A percentile compares a stretch with the other conserved stretches of the same genome.
These are phyloP conservation scores for Caloenas nicobarica DNA, from an alignment of 2,113 vertebrate genomes.

Conservation along the genomic window DNA sequence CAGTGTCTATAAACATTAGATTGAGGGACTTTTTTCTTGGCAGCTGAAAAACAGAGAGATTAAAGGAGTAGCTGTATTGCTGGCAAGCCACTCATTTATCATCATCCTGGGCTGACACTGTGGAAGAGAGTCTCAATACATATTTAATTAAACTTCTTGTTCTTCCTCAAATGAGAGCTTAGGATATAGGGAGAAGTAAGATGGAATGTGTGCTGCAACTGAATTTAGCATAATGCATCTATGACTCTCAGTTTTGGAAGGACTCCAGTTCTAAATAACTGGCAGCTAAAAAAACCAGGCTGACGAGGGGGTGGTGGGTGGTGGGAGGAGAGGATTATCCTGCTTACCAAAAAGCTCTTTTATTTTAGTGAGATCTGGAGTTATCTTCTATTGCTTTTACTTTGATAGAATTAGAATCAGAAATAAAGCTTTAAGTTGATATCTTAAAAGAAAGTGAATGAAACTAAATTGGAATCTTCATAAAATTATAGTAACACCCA, in stretches of 20 bases:
- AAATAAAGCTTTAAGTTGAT: not conserved
- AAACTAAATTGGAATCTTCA: not conserved
- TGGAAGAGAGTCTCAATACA: slow-evolving; percentile 21
- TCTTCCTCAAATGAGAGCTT: slow-evolving; percentile 52
- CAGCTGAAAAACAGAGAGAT: slow-evolving; percentile 16
- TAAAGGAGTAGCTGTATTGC: slow-evolving; percentile 8
- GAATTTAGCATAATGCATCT: not conserved
- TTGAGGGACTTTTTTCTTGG: not conserved
- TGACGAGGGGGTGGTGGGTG: accelerated
- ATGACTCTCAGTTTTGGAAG: slow-evolving; percentile 15
- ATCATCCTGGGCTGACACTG: not conserved
- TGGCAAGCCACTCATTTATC: slow-evolving; percentile 49
- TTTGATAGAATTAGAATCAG: not conserved
- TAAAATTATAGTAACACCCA: not conserved
- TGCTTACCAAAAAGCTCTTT: not conserved
- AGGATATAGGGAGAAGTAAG: not conserved
- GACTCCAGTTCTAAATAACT: slow-evolving; percentile 8
- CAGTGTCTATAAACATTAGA: not conserved
- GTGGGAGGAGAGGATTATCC: not conserved
- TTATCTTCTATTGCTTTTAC: not conserved
- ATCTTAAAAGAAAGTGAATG: not conserved
- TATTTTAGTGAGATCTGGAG: not conserved
- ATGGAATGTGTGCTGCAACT: not conserved
- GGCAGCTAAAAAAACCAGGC: not conserved
- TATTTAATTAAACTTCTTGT: slow-evolving; percentile 69